Conservation (phyloP, 2,113 vertebrate species). For the sheep (Ovis aries) region ARS-UI_Ramb_v3.0 NC_056066.1:61154001-61154500, state of each 20-base stretch:
- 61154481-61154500: neutral
- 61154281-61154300: neutral
- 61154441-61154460: neutral
- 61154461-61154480: neutral
- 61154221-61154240: neutral
- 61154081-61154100: constrained; percentile 46
- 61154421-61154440: constrained; percentile 39
- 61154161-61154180: constrained; percentile 36
- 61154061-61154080: neutral
- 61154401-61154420: neutral
- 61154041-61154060: constrained; percentile 1
- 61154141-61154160: neutral
- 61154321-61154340: neutral
- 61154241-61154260: neutral
- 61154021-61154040: constrained; percentile 25
- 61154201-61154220: neutral
- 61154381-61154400: neutral
- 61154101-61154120: constrained; percentile 33
- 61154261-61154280: neutral
- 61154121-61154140: constrained; percentile 30
- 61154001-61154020: neutral
- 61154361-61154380: neutral
- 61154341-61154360: neutral
- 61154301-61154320: neutral
- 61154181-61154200: constrained; percentile 10